phyloP scores from a whole-genome alignment of 2,113 vertebrate genomes.

The Hylia prasina region DNA sequence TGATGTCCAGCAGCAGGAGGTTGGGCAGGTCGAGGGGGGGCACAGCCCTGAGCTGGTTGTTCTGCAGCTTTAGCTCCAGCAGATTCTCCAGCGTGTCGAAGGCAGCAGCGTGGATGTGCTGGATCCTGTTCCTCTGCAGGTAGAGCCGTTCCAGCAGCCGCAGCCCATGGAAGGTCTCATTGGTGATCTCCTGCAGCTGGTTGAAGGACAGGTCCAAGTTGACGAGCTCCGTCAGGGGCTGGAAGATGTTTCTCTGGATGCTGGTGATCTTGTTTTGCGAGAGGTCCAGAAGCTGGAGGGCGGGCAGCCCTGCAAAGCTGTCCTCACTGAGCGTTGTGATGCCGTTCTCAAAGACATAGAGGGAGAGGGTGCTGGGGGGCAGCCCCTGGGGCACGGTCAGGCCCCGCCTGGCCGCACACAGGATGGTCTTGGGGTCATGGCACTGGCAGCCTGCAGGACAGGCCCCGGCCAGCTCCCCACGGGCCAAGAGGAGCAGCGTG shows the following conservation, averaged over 20 bases:
- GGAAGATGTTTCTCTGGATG: slow-evolving; percentile 84
- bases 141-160: slow-evolving; percentile 88
- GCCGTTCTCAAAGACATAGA: slow-evolving; percentile 88
- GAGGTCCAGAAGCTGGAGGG: slow-evolving; percentile 88
- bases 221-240: slow-evolving; percentile 79
- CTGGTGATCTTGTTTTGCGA: slow-evolving; percentile 89
- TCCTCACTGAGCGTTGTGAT: slow-evolving; percentile 76
- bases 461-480: neutral
- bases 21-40: slow-evolving; percentile 81
- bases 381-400: slow-evolving; percentile 75
- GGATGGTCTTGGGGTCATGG: slow-evolving; percentile 68
- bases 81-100: slow-evolving; percentile 82
- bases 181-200: slow-evolving; percentile 85
- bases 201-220: slow-evolving; percentile 95
- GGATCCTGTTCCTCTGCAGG: slow-evolving; percentile 86
- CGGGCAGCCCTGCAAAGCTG: slow-evolving; percentile 78
- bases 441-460: slow-evolving; percentile 76
- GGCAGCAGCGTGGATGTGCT: slow-evolving; percentile 82
- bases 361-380: slow-evolving; percentile 70
- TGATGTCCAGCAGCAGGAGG: slow-evolving; percentile 89
- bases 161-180: slow-evolving; percentile 87
- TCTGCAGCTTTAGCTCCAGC: slow-evolving; percentile 92
- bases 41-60: slow-evolving; percentile 80
- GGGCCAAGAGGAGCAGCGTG: slow-evolving; percentile 20
- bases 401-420: slow-evolving; percentile 66